phyloP scores from a whole-genome alignment of 2,797 vertebrate genomes.

The Alauda arvensis region DNA sequence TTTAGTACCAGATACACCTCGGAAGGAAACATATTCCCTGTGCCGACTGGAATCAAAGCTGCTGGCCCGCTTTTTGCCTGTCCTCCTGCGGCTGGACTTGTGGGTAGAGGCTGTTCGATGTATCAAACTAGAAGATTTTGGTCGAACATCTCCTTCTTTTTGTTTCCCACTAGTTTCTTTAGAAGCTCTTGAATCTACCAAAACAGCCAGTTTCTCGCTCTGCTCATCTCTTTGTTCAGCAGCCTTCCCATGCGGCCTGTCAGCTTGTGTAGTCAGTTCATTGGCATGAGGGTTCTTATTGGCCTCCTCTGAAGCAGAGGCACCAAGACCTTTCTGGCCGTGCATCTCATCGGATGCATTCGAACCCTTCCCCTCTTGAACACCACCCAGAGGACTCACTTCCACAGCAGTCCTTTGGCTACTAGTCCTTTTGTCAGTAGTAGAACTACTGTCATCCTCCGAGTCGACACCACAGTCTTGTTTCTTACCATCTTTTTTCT shows the following conservation, averaged over 20 bases:
- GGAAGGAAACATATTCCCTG: slow-evolving; percentile 86
- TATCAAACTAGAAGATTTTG: slow-evolving; percentile 81
- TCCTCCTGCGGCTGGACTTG: slow-evolving; percentile 81
- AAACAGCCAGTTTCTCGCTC: slow-evolving; percentile 57
- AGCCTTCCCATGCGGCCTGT: slow-evolving; percentile 57
- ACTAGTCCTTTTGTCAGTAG: slow-evolving; percentile 72
- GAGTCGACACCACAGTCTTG: slow-evolving; percentile 68
- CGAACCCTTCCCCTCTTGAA: slow-evolving; percentile 58
- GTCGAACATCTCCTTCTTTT: slow-evolving; percentile 75
- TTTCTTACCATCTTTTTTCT: slow-evolving; percentile 64
- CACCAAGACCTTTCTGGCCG: slow-evolving; percentile 71
- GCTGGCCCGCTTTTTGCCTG: slow-evolving; percentile 93
- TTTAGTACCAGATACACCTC: slow-evolving; percentile 83
- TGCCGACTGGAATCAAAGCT: slow-evolving; percentile 94
- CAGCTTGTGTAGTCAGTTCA: slow-evolving; percentile 78
- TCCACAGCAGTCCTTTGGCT: slow-evolving; percentile 68
- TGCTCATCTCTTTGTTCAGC: slow-evolving; percentile 67
- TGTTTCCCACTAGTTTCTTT: slow-evolving; percentile 74
- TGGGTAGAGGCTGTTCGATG: slow-evolving; percentile 86
- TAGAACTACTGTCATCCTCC: slow-evolving; percentile 63
- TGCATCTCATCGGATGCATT: slow-evolving; percentile 55
- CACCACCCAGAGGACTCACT: slow-evolving; percentile 20
- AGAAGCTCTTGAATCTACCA: slow-evolving; percentile 65
- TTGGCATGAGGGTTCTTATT: slow-evolving; percentile 98
- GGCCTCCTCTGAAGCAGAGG: slow-evolving; percentile 88